Percentiles rank a stretch among this genome's conserved stretches.
Evolutionary conservation across 2,797 vertebrate species (phyloP).

Genomic region (Podarcis lilfordi): DNA sequence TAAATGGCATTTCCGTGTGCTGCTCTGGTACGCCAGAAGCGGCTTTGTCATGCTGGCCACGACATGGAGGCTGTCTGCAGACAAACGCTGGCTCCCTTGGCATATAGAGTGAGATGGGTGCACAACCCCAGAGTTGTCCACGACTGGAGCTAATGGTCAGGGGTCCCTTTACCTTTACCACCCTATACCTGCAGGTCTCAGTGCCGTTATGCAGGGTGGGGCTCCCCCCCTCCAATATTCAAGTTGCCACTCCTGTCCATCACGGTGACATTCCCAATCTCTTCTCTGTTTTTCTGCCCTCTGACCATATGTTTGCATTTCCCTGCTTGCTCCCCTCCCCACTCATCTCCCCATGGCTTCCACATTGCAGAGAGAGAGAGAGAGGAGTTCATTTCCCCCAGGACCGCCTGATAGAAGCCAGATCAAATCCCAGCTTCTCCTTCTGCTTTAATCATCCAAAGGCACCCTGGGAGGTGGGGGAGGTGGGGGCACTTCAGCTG

Average conservation of each 20-base stretch:
- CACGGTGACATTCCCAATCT: background rate
- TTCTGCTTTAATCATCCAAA: slow-evolving; percentile 34
- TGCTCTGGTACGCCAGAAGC: too few species aligned
- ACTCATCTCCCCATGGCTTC: background rate
- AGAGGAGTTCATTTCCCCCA: background rate
- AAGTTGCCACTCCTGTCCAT: background rate
- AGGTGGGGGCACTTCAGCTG: background rate
- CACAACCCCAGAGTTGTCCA: too few species aligned
- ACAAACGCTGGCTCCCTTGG: too few species aligned
- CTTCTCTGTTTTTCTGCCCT: background rate
- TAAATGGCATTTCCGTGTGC: too few species aligned
- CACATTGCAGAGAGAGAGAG: background rate
- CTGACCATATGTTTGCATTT: background rate
- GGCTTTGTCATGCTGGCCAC: too few species aligned
- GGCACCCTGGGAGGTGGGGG: background rate
- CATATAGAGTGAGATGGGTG: too few species aligned
- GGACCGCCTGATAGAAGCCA: slow-evolving; percentile 30
- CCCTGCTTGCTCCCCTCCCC: background rate
- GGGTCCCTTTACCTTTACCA: too few species aligned
- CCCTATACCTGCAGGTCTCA: too few species aligned
- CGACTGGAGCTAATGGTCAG: too few species aligned
- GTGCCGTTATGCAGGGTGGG: too few species aligned
- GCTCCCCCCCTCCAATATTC: background rate
- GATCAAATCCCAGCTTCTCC: background rate
- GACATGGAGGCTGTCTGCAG: too few species aligned